Evolutionary conservation across 2,888 invertebrate species (phyloP).

Genomic region (Oxyteleia sp.): DNA sequence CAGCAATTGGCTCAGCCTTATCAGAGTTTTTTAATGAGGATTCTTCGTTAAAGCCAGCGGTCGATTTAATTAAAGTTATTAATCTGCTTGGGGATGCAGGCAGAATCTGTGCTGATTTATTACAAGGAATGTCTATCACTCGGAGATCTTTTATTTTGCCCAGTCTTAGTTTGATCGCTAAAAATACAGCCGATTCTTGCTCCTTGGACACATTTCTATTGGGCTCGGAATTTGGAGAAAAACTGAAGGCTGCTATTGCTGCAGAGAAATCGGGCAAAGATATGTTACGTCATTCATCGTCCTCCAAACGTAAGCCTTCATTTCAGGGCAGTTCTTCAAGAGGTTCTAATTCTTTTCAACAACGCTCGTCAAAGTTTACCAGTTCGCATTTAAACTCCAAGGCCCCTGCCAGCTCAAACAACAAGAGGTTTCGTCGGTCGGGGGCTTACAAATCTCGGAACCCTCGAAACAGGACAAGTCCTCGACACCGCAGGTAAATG

Average conservation of each 20-base stretch:
- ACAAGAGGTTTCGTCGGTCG: background rate
- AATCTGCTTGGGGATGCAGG: background rate
- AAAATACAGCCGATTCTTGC: background rate
- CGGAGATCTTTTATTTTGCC: background rate
- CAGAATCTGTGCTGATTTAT: background rate
- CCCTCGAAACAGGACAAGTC: background rate
- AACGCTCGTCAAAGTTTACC: no score
- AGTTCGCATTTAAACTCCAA: constrained; percentile 11
- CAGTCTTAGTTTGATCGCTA: background rate
- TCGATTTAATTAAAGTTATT: background rate
- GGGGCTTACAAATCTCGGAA: constrained; percentile 15
- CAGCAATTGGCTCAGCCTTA: constrained; percentile 3
- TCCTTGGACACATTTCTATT: constrained; percentile 3
- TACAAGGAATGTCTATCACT: background rate
- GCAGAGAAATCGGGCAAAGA: constrained; percentile 28
- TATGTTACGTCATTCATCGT: background rate
- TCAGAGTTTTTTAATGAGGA: constrained; percentile 7
- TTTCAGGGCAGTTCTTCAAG: background rate
- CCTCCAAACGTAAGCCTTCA: background rate
- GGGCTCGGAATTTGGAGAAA: constrained; percentile 27
- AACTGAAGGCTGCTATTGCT: constrained; percentile 8
- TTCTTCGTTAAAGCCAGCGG: background rate
- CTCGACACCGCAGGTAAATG: background rate
- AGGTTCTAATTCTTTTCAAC: background rate
- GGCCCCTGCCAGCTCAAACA: constrained; percentile 14